A percentile compares a stretch with the other conserved stretches of the same genome.
phyloP scores from a whole-genome alignment of 2,113 vertebrate species.

The Leptocoma aspasia region DNA sequence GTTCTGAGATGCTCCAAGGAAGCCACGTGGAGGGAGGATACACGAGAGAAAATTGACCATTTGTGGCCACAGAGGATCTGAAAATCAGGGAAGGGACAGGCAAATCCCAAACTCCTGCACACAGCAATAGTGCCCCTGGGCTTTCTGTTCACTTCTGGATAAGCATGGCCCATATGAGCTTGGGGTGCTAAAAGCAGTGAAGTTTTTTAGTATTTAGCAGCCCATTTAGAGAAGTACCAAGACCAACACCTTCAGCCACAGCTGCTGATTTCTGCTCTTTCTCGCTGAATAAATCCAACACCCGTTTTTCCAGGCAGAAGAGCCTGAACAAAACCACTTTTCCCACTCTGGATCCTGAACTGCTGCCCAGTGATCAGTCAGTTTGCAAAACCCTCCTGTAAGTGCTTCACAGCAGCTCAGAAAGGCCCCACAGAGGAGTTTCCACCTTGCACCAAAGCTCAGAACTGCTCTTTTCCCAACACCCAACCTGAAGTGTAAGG shows the following conservation, averaged over 20 bases:
- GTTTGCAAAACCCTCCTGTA: background rate
- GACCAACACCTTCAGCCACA: background rate
- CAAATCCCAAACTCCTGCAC: background rate
- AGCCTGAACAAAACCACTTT: background rate
- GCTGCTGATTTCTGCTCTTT: background rate
- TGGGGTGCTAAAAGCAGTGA: background rate
- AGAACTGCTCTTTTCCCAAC: background rate
- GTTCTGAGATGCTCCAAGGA: background rate
- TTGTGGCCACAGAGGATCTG: background rate
- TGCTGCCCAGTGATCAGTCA: background rate
- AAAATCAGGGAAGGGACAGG: background rate
- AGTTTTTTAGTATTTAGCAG: background rate
- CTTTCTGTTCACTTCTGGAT: background rate
- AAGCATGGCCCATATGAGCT: background rate
- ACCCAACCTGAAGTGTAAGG: background rate
- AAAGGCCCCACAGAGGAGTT: background rate
- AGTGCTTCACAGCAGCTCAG: background rate
- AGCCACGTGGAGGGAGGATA: background rate
- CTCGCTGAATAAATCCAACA: background rate
- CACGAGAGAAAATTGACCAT: background rate
- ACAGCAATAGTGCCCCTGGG: rapidly evolving
- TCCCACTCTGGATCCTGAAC: background rate
- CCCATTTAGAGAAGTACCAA: background rate
- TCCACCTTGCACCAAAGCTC: background rate
- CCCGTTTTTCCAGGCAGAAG: background rate